These are phyloP conservation scores for Salvelinus alpinus DNA, from an alignment of 2,113 vertebrate species.

Conservation along the genomic window DNA sequence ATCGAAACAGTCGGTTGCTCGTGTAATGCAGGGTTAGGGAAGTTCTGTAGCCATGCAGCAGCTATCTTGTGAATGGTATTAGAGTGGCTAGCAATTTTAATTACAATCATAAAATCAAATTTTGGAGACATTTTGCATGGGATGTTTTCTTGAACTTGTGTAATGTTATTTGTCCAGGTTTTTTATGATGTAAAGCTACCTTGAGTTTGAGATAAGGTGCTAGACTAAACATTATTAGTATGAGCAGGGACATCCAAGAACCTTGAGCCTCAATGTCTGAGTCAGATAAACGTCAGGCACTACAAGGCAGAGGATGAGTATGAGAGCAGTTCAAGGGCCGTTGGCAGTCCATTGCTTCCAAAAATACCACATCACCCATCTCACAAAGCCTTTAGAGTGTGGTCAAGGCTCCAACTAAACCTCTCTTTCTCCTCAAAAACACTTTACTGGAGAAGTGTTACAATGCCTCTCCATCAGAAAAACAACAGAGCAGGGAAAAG, in stretches of 20 bases:
- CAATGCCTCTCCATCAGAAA: background rate
- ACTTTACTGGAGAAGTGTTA: background rate
- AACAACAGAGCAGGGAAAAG: background rate
- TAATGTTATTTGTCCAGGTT: too few species aligned
- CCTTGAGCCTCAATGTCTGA: constrained; percentile 11
- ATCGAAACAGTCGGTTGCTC: too few species aligned
- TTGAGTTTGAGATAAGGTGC: too few species aligned
- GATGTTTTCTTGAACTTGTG: too few species aligned
- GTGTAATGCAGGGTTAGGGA: too few species aligned
- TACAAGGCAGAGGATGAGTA: constrained; percentile 3
- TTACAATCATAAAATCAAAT: background rate
- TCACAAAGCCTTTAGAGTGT: constrained; percentile 1
- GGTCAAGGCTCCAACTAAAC: background rate
- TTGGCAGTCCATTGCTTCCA: background rate
- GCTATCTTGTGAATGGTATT: constrained; percentile 24
- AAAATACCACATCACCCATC: constrained; percentile 10
- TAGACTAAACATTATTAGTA: too few species aligned
- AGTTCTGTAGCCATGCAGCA: constrained; percentile 12
- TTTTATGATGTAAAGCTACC: too few species aligned
- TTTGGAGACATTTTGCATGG: too few species aligned
- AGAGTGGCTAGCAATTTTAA: background rate
- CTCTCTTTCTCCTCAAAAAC: background rate
- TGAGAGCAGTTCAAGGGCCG: background rate
- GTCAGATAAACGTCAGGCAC: constrained; percentile 16
- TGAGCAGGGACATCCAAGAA: constrained; percentile 17